Base-by-base conservation (phyloP, 2,113 vertebrate species). In the Lepus timidus region DNA sequence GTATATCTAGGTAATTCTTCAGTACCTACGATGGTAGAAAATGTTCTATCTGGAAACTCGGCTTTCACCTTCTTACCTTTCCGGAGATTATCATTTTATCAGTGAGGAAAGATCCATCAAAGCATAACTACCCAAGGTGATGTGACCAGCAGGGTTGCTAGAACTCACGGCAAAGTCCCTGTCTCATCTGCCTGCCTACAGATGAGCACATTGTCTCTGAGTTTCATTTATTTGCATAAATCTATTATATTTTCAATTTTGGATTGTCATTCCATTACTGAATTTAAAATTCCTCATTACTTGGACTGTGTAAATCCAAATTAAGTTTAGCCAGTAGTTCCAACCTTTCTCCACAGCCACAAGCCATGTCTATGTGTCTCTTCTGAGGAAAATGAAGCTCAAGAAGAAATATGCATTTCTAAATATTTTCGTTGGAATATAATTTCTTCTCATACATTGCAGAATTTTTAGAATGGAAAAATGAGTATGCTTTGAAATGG, bases 401-500 rank as follows among this genome's bases (percentile, higher is more conserved):
- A 55, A 55, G 80, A 92, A 90, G 36, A 94, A 93, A 74, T 49
- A 79, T 3, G 3, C 25, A 58, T 85, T 73, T 85, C 87, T 88
- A 71, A 73, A 39, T 68, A 71, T 95, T 95, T 92, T 49, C 82
- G 67, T 88, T 88, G 91, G 29, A 85, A 73, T 67, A 70, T 61
- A 85, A 52, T 83, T 93, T 81, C 31, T 88, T 85, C 81, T 78
- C 85, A 71, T n/a, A 96, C 65, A 65, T 73, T 91, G 91, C 51
- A 94, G 76, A 95, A 85, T 81, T 92, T 87, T 31, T 88, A 78
- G 64, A 85, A 78, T 95, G 55, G 71, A 92, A 95, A 92, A 92
- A 90, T 55, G 16, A 83, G 22, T 84, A n/a, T 31, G 3, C 58
- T 81, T 94, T 51, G 19, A 79, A 85, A 78, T 88, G n/a, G 39